Evolutionary conservation across 2,113 vertebrate species (phyloP).

Genomic region (Brachyhypopomus gauderio): DNA sequence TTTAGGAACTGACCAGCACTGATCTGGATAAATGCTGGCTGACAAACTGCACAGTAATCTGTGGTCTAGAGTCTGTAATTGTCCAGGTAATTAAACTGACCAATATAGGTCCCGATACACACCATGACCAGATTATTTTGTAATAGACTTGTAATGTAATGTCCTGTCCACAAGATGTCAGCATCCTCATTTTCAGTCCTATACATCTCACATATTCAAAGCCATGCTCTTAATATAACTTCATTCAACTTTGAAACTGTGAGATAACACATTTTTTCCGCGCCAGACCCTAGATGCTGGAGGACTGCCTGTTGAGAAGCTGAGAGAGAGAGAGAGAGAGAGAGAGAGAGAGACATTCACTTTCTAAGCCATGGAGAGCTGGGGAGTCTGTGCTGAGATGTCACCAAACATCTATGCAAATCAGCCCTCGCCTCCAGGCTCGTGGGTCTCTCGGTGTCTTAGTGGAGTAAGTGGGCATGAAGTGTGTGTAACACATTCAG

Average conservation of each 20-base stretch:
- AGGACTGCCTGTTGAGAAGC: background rate
- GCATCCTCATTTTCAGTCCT: slow-evolving; percentile 12
- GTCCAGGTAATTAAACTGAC: too few relatives aligned
- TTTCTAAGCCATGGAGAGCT: background rate
- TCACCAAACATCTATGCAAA: slow-evolving; percentile 42
- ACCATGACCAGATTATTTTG: too few relatives aligned
- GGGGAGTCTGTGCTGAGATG: background rate
- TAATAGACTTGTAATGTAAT: background rate
- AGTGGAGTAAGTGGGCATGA: slow-evolving; percentile 44
- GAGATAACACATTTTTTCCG: background rate
- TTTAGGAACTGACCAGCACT: too few relatives aligned
- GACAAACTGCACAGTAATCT: too few relatives aligned
- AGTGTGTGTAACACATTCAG: slow-evolving; percentile 39
- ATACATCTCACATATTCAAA: background rate
- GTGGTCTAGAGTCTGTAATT: too few relatives aligned
- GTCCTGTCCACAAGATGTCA: slow-evolving; percentile 42
- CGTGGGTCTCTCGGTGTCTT: slow-evolving; percentile 27
- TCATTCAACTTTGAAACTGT: background rate
- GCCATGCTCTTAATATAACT: background rate
- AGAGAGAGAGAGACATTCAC: background rate
- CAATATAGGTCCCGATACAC: too few relatives aligned
- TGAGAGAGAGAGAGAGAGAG: too few relatives aligned
- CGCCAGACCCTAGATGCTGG: background rate
- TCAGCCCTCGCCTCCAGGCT: slow-evolving; percentile 25
- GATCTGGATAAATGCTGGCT: too few relatives aligned